These are phyloP conservation scores for Carpatolechia fugitivella DNA, from an alignment of 2,888 invertebrate genomes.

Conservation along the genomic window DNA sequence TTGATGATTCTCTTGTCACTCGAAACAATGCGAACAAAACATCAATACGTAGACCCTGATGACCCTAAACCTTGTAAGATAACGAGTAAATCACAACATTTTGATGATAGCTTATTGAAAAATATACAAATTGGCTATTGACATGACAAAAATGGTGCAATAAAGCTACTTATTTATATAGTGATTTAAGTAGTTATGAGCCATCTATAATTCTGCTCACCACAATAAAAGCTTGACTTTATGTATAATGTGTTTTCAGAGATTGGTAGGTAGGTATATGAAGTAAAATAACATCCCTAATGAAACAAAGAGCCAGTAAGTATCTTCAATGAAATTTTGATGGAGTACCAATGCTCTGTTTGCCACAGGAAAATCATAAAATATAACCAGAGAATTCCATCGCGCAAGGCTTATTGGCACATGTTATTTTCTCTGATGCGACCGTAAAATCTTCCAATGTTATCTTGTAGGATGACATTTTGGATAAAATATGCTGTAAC, in stretches of 20 bases:
- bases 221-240: too few species aligned
- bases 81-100: conserved; percentile 59
- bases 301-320: too few species aligned
- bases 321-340: conserved; percentile 54
- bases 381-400: conserved; percentile 51
- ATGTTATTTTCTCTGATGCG: conserved; percentile 61
- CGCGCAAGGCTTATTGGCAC: conserved; percentile 55
- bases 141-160: too few species aligned
- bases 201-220: too few species aligned
- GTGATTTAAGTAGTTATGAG: too few species aligned
- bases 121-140: conserved; percentile 37
- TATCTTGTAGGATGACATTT: conserved; percentile 50
- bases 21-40: conserved; percentile 59
- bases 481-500: conserved; percentile 45
- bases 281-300: too few species aligned
- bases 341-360: conserved; percentile 29
- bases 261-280: too few species aligned
- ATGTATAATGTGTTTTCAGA: too few species aligned
- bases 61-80: conserved; percentile 47
- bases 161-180: neutral
- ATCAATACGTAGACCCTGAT: conserved; percentile 49
- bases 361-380: conserved; percentile 46
- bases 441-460: conserved; percentile 60
- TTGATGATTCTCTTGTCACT: conserved; percentile 62
- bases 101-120: conserved; percentile 49